A percentile compares a stretch with the other conserved stretches of the same genome.
Conservation (phyloP, 2,888 invertebrate genomes). For the Mythimna vitellina region DNA sequence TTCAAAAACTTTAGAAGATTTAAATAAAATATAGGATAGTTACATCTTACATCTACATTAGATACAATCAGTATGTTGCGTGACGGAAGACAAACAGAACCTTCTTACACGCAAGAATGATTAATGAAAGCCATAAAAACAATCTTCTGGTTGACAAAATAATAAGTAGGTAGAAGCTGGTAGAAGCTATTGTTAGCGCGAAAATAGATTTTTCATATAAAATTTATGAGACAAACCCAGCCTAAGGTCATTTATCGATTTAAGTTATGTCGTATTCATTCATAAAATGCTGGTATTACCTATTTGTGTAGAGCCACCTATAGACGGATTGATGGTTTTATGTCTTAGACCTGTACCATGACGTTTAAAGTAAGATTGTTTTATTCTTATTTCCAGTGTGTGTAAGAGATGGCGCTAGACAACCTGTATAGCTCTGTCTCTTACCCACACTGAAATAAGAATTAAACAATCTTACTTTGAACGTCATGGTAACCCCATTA, state of each 20-base stretch:
- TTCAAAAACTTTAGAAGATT: too few relatives aligned
- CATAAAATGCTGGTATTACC: not conserved
- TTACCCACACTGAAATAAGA: too few relatives aligned
- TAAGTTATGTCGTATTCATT: not conserved
- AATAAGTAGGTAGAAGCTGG: not conserved
- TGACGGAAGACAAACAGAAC: not conserved
- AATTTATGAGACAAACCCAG: constrained; percentile 3
- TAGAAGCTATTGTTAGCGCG: not conserved
- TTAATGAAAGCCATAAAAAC: not conserved
- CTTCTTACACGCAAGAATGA: not conserved
- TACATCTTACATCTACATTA: too few relatives aligned
- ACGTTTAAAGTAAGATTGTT: too few relatives aligned
- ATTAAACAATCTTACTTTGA: too few relatives aligned
- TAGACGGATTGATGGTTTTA: not conserved
- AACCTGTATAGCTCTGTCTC: too few relatives aligned
- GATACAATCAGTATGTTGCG: not conserved
- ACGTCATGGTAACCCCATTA: too few relatives aligned
- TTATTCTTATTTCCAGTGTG: too few relatives aligned
- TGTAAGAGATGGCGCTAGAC: too few relatives aligned
- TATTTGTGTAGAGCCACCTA: not conserved
- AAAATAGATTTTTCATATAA: not conserved
- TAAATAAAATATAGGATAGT: not conserved
- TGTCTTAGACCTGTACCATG: too few relatives aligned
- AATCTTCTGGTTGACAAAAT: not conserved
- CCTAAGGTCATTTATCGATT: too few relatives aligned